Conservation (phyloP, 2,888 invertebrate species). For the Dyspetes luteomarginatus region DNA sequence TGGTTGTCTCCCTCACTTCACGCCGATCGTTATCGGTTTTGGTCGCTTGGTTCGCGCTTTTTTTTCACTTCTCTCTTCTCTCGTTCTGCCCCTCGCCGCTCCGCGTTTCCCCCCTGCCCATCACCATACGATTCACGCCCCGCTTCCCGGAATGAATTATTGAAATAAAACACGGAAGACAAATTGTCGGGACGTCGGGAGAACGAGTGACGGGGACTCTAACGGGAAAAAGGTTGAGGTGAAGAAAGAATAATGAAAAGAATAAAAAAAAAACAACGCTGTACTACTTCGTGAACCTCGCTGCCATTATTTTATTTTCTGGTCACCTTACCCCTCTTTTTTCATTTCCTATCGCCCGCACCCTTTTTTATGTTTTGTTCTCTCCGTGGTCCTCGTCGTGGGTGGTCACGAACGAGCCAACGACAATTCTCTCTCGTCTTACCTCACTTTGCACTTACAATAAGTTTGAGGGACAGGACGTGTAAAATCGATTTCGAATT, state of each 20-base stretch:
- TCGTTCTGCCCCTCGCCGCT: slow-evolving; percentile 25
- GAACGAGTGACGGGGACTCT: slow-evolving; percentile 21
- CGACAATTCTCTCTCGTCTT: slow-evolving; percentile 46
- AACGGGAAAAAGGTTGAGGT: slow-evolving; percentile 25
- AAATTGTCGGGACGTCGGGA: slow-evolving; percentile 46
- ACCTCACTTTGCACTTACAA: slow-evolving; percentile 70
- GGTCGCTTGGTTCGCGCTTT: slow-evolving; percentile 54
- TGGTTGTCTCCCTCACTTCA: slow-evolving; percentile 12
- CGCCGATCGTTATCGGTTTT: slow-evolving; percentile 64
- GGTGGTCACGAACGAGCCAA: slow-evolving; percentile 66
- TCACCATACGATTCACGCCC: slow-evolving; percentile 55
- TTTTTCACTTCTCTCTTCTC: slow-evolving; percentile 23
- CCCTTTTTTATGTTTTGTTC: slow-evolving; percentile 23
- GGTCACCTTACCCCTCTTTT: slow-evolving; percentile 41
- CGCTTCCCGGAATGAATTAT: slow-evolving; percentile 63
- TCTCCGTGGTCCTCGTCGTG: slow-evolving; percentile 45
- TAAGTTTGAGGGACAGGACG: slow-evolving; percentile 61
- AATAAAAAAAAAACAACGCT: neutral
- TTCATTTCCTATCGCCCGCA: neutral
- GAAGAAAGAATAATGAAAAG: slow-evolving; percentile 11
- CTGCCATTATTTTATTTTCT: slow-evolving; percentile 59
- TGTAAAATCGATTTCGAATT: slow-evolving; percentile 66
- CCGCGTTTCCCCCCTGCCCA: slow-evolving; percentile 43
- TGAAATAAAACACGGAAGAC: slow-evolving; percentile 63
- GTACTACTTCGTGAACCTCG: neutral